A percentile compares a stretch with the other conserved stretches of the same genome.
phyloP scores from a whole-genome alignment of 2,888 invertebrate species.

The Drosophila barbarae region DNA sequence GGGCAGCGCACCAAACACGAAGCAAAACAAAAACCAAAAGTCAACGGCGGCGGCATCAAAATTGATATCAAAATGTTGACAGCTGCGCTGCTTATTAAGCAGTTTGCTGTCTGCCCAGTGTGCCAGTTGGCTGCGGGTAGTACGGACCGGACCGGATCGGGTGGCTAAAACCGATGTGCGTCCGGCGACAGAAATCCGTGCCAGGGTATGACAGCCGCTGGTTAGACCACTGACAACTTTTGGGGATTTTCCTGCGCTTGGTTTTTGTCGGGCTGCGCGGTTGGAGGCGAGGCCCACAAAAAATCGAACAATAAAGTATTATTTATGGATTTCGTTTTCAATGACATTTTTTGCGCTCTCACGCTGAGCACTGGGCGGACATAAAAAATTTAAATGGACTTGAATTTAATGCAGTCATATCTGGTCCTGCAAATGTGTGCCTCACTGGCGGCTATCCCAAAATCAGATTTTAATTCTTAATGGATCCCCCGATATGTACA shows the following conservation, averaged over 20 bases:
- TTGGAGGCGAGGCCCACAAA: conserved; percentile 15
- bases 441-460: conserved; percentile 48
- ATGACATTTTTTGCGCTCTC: conserved; percentile 41
- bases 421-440: conserved; percentile 9
- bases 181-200: not conserved
- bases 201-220: conserved; percentile 11
- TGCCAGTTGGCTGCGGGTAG: conserved; percentile 1
- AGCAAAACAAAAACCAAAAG: conserved; percentile 23
- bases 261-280: conserved; percentile 20
- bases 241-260: conserved; percentile 5
- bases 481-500: conserved; percentile 19
- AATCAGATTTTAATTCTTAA: conserved; percentile 57
- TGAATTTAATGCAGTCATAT: conserved; percentile 58
- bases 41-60: conserved; percentile 19
- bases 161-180: not conserved
- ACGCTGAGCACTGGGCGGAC: conserved; percentile 13
- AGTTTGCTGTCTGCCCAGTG: conserved; percentile 41
- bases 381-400: conserved; percentile 50
- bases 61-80: conserved; percentile 50
- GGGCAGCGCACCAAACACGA: conserved; percentile 12
- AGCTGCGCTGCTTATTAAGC: conserved; percentile 71
- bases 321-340: conserved; percentile 60
- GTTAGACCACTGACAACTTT: conserved; percentile 2
- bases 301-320: conserved; percentile 55
- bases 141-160: not conserved